A percentile compares a stretch with the other conserved stretches of the same genome.
Conservation (phyloP, 2,797 vertebrate genomes). For the Tenualosa thibaudeaui region DNA sequence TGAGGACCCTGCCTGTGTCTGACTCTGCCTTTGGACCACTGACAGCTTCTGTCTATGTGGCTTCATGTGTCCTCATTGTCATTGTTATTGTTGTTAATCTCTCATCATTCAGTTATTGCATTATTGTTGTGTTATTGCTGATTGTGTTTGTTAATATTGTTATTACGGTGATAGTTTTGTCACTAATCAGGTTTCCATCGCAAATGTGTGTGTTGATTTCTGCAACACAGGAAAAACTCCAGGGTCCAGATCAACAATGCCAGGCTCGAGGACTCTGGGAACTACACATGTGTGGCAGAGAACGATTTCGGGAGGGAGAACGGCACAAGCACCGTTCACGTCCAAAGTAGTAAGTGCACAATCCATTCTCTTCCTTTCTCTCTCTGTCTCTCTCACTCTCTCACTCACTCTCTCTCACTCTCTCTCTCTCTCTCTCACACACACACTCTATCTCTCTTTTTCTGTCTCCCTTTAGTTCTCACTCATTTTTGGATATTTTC, state of each 20-base stretch:
- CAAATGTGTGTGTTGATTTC: slow-evolving; percentile 36
- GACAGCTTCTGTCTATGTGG: neutral
- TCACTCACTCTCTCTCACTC: neutral
- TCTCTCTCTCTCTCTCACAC: neutral
- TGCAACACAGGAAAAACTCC: slow-evolving; percentile 88
- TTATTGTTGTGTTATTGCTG: neutral
- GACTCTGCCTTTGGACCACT: neutral
- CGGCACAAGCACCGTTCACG: slow-evolving; percentile 86
- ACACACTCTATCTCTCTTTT: slow-evolving; percentile 27
- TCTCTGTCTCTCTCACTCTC: neutral
- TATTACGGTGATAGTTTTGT: neutral
- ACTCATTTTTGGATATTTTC: slow-evolving; percentile 4
- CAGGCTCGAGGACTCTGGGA: slow-evolving; percentile 92
- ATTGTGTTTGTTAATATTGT: neutral
- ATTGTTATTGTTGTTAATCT: neutral
- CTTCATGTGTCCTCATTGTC: neutral
- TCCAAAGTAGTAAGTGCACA: slow-evolving; percentile 91
- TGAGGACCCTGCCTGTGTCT: neutral
- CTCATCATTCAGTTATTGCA: neutral
- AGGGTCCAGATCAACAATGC: slow-evolving; percentile 92
- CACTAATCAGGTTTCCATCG: neutral
- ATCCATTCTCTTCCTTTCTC: neutral
- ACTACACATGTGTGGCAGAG: slow-evolving; percentile 95
- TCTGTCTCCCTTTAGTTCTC: slow-evolving; percentile 28
- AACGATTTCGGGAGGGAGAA: slow-evolving; percentile 88